A percentile compares a stretch with the other conserved stretches of the same genome.
Conservation (phyloP, 2,888 invertebrate genomes). For the Ectropis crepuscularia region DNA sequence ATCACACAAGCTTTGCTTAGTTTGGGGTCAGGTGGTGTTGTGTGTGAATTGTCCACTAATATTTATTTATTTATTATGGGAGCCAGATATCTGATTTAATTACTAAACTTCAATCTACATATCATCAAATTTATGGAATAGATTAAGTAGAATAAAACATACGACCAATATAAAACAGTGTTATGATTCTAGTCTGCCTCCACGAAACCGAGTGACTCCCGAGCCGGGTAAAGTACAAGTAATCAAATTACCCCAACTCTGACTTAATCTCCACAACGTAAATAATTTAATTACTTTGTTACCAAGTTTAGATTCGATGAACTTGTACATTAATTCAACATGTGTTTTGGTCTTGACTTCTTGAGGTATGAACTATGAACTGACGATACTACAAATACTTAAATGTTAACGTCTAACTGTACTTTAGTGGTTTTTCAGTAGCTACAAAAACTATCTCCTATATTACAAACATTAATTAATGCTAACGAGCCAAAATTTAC, state of each 20-base stretch:
- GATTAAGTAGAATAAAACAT: no score
- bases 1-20: no score
- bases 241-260: constrained; percentile 42
- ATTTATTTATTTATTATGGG: no score
- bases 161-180: no score
- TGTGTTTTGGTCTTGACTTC: constrained; percentile 31
- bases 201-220: constrained; percentile 17
- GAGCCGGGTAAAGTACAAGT: constrained; percentile 31
- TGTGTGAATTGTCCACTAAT: no score
- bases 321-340: constrained; percentile 47
- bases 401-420: background rate
- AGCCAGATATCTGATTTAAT: no score
- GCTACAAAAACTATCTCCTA: no score
- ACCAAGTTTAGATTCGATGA: constrained; percentile 54
- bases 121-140: no score
- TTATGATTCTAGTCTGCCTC: background rate
- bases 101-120: no score
- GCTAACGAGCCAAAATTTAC: no score
- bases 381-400: background rate
- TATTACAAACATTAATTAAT: no score
- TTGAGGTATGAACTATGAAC: background rate
- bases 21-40: no score
- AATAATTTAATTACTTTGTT: constrained; percentile 54
- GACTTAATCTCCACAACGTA: constrained; percentile 40
- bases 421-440: background rate